Percentiles rank a stretch among this genome's conserved stretches.
Conservation (phyloP, 2,888 invertebrate genomes). For the Carabus problematicus region DNA sequence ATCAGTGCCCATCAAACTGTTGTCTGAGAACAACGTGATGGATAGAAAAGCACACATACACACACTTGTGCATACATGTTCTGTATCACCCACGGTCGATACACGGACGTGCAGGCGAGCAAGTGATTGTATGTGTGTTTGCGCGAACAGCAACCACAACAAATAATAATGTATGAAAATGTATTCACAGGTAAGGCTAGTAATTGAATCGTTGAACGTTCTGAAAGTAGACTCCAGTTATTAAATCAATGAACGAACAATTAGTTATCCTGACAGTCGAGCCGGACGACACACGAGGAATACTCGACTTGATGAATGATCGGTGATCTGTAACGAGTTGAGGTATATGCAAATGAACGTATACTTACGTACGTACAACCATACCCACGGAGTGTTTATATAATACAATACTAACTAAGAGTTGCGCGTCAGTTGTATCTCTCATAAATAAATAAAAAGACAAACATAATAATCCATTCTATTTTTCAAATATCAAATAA, state of each 20-base stretch:
- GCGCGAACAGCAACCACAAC: constrained; percentile 8
- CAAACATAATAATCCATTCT: too few relatives aligned
- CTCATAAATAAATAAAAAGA: too few relatives aligned
- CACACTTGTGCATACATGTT: background rate
- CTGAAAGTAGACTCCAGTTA: constrained; percentile 36
- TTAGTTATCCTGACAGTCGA: constrained; percentile 36
- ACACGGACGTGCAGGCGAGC: background rate
- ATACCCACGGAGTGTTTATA: background rate
- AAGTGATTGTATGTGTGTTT: too few relatives aligned
- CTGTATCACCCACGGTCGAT: too few relatives aligned
- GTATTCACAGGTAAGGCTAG: constrained; percentile 28
- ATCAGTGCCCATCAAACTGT: constrained; percentile 26
- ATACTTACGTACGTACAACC: background rate
- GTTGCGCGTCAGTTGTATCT: too few relatives aligned
- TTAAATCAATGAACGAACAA: constrained; percentile 40
- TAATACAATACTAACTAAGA: too few relatives aligned
- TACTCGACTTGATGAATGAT: constrained; percentile 27
- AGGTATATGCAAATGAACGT: constrained; percentile 22
- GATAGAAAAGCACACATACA: background rate
- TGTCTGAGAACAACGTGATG: constrained; percentile 1
- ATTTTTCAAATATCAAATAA: too few relatives aligned
- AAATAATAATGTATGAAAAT: constrained; percentile 38
- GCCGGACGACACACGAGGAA: too few relatives aligned
- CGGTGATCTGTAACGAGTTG: constrained; percentile 28
- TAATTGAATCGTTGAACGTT: constrained; percentile 39